phyloP scores from a whole-genome alignment of 2,888 invertebrate genomes.

The Limnephilus lunatus region DNA sequence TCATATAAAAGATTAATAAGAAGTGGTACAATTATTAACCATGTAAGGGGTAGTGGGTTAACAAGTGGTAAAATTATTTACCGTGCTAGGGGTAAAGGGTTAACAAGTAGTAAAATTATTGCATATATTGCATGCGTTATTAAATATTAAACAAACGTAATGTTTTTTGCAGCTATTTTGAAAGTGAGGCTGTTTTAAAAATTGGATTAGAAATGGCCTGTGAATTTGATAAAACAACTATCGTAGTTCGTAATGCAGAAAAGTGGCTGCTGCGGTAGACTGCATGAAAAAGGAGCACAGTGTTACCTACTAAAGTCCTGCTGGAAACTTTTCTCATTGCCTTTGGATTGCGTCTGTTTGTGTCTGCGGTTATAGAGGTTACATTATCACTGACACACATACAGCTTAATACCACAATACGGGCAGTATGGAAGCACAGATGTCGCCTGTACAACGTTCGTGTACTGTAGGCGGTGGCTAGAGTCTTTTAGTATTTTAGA shows the following conservation, averaged over 20 bases:
- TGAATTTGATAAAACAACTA: neutral
- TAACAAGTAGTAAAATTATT: too few species aligned
- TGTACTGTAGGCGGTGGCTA: neutral
- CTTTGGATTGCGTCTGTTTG: slow-evolving; percentile 54
- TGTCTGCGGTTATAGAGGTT: slow-evolving; percentile 18
- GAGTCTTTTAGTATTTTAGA: neutral
- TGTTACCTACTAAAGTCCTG: slow-evolving; percentile 33
- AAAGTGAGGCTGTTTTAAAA: neutral
- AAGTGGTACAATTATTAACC: too few species aligned
- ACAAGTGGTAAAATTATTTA: too few species aligned
- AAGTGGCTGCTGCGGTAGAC: slow-evolving; percentile 13
- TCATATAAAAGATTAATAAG: too few species aligned
- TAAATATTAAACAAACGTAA: neutral
- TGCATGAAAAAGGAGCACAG: neutral
- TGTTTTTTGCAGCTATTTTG: neutral
- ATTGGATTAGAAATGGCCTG: neutral
- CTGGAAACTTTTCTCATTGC: slow-evolving; percentile 65
- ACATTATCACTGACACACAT: neutral
- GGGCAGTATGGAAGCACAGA: neutral
- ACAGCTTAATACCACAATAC: neutral
- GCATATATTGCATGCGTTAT: neutral
- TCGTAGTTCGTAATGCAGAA: neutral
- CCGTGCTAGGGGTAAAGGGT: too few species aligned
- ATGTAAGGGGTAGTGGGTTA: too few species aligned
- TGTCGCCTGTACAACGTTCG: neutral